Evolutionary conservation across 1,140 invertebrate genomes (phyloP).

Genomic region (Plodia interpunctella): DNA sequence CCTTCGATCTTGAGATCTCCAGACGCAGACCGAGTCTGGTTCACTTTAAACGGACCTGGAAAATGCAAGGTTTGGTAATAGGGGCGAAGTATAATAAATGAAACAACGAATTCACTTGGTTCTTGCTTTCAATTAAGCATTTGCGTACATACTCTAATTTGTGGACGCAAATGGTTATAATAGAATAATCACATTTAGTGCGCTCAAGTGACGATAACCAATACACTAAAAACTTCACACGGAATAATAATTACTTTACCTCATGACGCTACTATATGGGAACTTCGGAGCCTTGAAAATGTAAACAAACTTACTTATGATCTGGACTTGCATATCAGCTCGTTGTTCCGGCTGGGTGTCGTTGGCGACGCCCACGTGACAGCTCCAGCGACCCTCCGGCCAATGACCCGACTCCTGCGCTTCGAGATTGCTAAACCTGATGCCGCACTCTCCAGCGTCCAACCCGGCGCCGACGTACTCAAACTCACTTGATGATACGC

Average conservation of each 20-base stretch:
- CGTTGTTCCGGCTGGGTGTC: slow-evolving; percentile 15
- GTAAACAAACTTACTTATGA: background rate
- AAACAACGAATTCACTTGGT: too few relatives aligned
- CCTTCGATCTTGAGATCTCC: slow-evolving; percentile 22
- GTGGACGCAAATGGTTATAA: too few relatives aligned
- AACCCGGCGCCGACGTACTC: slow-evolving; percentile 45
- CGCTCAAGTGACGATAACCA: too few relatives aligned
- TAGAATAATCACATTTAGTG: too few relatives aligned
- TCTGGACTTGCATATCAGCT: slow-evolving; percentile 14
- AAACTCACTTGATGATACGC: background rate
- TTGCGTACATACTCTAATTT: too few relatives aligned
- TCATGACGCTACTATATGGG: too few relatives aligned
- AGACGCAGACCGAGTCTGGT: slow-evolving; percentile 13
- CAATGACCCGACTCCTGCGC: slow-evolving; percentile 29
- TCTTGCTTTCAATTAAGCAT: background rate
- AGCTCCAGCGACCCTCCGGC: slow-evolving; percentile 36
- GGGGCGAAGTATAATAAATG: too few relatives aligned
- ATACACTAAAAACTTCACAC: too few relatives aligned
- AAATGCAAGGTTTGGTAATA: background rate
- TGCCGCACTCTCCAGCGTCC: slow-evolving; percentile 51
- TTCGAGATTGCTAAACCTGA: slow-evolving; percentile 33
- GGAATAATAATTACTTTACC: too few relatives aligned
- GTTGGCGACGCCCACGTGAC: slow-evolving; percentile 42
- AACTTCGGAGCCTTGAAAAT: too few relatives aligned
- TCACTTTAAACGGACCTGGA: slow-evolving; percentile 17